These are phyloP conservation scores for Channa maculata DNA, from an alignment of 2,113 vertebrate genomes.

Conservation along the genomic window DNA sequence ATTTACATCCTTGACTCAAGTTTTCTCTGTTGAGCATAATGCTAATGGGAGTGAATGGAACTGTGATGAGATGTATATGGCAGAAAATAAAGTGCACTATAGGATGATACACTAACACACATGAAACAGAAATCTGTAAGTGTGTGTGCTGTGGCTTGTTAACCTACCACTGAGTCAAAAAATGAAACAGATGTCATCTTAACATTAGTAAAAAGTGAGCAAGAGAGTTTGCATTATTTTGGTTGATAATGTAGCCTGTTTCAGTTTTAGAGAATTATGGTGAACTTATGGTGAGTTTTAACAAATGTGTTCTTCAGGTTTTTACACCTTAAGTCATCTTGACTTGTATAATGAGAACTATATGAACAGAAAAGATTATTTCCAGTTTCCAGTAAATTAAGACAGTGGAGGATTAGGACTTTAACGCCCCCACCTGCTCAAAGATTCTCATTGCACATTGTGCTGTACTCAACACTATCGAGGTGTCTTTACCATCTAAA, in stretches of 20 bases:
- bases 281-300: no score
- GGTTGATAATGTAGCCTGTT: background rate
- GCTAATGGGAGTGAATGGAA: slow-evolving; percentile 2
- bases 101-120: background rate
- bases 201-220: background rate
- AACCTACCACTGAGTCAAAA: slow-evolving; percentile 15
- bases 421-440: slow-evolving; percentile 48
- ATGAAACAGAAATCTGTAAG: background rate
- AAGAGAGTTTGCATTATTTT: background rate
- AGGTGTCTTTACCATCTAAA: background rate
- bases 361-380: slow-evolving; percentile 4
- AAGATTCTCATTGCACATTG: background rate
- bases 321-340: slow-evolving; percentile 1
- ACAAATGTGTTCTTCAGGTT: background rate
- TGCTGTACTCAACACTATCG: no score
- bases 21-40: slow-evolving; percentile 18
- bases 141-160: background rate
- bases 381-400: background rate
- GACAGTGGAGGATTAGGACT: background rate
- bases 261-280: background rate
- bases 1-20: slow-evolving; percentile 49
- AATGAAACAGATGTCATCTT: slow-evolving; percentile 3
- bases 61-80: background rate
- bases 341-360: background rate
- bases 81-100: slow-evolving; percentile 1